Conservation (phyloP, 2,888 invertebrate species). For the Archips crataeganus region DNA sequence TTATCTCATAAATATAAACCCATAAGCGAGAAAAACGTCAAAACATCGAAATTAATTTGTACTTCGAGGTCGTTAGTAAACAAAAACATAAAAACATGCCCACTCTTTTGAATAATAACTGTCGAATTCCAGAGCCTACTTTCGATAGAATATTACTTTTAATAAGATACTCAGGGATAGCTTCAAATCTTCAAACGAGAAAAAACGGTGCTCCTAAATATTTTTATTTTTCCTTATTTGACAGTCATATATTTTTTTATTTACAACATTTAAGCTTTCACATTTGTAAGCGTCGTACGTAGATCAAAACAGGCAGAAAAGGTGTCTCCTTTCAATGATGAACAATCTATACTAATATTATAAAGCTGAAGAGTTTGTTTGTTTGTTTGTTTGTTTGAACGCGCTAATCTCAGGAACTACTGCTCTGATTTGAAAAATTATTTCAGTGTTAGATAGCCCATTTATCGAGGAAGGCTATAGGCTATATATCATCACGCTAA, state of each 20-base stretch:
- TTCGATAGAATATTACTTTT: slow-evolving; percentile 58
- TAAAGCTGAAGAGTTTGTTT: too few relatives aligned
- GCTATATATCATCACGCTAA: too few relatives aligned
- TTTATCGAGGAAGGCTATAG: too few relatives aligned
- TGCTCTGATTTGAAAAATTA: too few relatives aligned
- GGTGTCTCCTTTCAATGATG: too few relatives aligned
- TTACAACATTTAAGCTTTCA: slow-evolving; percentile 56
- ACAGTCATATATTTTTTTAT: slow-evolving; percentile 53
- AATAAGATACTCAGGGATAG: slow-evolving; percentile 57
- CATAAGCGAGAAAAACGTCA: slow-evolving; percentile 13
- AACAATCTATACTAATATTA: too few relatives aligned
- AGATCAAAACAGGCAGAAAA: slow-evolving; percentile 24
- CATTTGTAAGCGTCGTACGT: slow-evolving; percentile 57
- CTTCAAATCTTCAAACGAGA: slow-evolving; percentile 51
- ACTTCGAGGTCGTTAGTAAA: slow-evolving; percentile 17
- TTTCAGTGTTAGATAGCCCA: too few relatives aligned
- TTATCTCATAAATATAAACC: slow-evolving; percentile 4
- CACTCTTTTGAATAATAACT: slow-evolving; percentile 37
- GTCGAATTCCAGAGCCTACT: slow-evolving; percentile 47
- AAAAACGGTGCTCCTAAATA: slow-evolving; percentile 55
- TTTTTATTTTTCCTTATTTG: slow-evolving; percentile 54
- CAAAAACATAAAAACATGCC: slow-evolving; percentile 36
- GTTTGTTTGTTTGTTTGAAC: too few relatives aligned
- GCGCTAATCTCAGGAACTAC: too few relatives aligned
- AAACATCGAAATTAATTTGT: slow-evolving; percentile 25